These are phyloP conservation scores for Acleris cristana DNA, from an alignment of 2,888 invertebrate species.

Conservation along the genomic window DNA sequence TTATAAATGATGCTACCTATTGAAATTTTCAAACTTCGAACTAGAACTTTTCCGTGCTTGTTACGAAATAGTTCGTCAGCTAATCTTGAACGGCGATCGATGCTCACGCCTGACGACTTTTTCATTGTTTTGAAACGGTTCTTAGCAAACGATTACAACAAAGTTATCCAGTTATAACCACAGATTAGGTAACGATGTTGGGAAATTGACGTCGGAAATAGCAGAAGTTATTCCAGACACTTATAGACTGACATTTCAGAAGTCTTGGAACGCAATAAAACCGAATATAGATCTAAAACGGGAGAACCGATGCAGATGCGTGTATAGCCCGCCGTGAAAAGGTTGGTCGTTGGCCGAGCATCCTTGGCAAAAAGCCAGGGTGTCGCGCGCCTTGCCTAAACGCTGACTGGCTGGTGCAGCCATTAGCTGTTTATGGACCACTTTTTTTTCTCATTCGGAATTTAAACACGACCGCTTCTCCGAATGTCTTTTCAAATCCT, in stretches of 20 bases:
- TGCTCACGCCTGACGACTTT: conserved; percentile 38
- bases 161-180: conserved; percentile 35
- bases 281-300: conserved; percentile 64
- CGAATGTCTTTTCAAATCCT: too few relatives aligned
- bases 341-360: conserved; percentile 70
- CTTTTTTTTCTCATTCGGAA: conserved; percentile 47
- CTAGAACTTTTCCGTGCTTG: too few relatives aligned
- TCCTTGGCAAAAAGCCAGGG: conserved; percentile 71
- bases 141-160: conserved; percentile 38
- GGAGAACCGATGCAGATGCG: conserved; percentile 51
- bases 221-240: conserved; percentile 20
- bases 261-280: conserved; percentile 52
- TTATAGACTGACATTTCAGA: conserved; percentile 49
- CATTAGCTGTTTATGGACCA: conserved; percentile 54
- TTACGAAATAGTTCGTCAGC: conserved; percentile 14
- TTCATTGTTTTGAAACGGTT: conserved; percentile 45
- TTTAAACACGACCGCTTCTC: not conserved
- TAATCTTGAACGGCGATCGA: conserved; percentile 37
- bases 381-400: conserved; percentile 48
- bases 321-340: conserved; percentile 55
- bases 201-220: conserved; percentile 21
- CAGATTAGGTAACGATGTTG: conserved; percentile 38
- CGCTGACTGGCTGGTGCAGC: conserved; percentile 50
- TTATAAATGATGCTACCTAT: too few relatives aligned
- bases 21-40: too few relatives aligned